Percentiles rank a stretch among this genome's conserved stretches.
Conservation (phyloP, 2,113 vertebrate species). For the Caracal caracal region DNA sequence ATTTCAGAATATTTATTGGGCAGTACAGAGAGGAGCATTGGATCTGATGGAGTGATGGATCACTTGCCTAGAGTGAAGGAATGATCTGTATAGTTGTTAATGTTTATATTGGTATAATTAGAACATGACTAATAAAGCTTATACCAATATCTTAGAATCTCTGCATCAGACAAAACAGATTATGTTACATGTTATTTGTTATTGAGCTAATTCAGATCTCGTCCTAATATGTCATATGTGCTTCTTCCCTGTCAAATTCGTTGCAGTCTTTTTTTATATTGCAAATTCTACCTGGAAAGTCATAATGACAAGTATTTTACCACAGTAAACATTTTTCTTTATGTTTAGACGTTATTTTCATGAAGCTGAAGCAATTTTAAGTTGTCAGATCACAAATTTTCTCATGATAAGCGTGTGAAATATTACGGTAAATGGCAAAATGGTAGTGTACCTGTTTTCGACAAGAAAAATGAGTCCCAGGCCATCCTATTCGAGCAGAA, state of each 20-base stretch:
- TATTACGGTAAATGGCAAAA: neutral
- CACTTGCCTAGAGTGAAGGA: neutral
- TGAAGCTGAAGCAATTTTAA: neutral
- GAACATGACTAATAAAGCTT: neutral
- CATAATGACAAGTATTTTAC: neutral
- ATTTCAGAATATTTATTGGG: neutral
- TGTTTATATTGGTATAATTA: neutral
- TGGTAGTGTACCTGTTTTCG: neutral
- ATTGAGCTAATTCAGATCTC: neutral
- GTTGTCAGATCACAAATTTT: neutral
- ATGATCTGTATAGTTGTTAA: neutral
- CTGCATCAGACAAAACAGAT: neutral
- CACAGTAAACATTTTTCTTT: neutral
- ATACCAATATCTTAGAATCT: neutral
- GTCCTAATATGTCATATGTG: neutral
- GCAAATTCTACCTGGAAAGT: neutral
- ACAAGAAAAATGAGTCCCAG: neutral
- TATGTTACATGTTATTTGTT: neutral
- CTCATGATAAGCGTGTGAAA: neutral
- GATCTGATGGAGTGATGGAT: neutral
- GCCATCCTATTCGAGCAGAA: neutral
- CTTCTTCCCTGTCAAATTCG: neutral
- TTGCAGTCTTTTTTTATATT: neutral
- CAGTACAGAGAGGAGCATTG: neutral
- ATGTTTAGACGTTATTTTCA: neutral